These are phyloP conservation scores for Sanderia malayensis DNA, from an alignment of 30 jellyfish, hydroid and myxozoan genomes.

Conservation along the genomic window DNA sequence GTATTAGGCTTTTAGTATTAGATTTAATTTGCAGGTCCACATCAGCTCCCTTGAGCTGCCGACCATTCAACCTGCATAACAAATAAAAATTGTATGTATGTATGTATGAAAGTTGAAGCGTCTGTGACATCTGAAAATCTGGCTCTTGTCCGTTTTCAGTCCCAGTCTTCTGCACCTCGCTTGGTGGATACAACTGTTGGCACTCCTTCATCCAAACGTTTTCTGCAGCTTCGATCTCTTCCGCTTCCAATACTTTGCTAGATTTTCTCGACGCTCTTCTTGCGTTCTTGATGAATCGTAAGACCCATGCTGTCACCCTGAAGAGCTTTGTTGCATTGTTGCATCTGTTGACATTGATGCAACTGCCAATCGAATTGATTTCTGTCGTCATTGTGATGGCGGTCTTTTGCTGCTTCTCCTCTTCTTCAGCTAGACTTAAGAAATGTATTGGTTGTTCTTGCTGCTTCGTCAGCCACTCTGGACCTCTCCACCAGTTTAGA, in stretches of 20 bases:
- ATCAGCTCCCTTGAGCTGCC: slow-evolving; percentile 45
- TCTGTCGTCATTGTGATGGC: slow-evolving; percentile 8
- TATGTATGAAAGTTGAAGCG: slow-evolving; percentile 36
- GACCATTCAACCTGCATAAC: slow-evolving; percentile 22
- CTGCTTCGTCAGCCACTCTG: slow-evolving; percentile 36
- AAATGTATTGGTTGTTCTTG: slow-evolving; percentile 16
- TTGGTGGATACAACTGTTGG: slow-evolving; percentile 21
- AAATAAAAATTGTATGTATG: slow-evolving; percentile 23
- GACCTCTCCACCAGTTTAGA: slow-evolving; percentile 39
- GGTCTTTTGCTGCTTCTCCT: slow-evolving; percentile 17
- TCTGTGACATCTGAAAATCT: slow-evolving; percentile 25
- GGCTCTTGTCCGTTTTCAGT: slow-evolving; percentile 12
- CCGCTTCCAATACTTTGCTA: neutral
- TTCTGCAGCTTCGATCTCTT: slow-evolving; percentile 33
- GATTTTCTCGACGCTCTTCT: slow-evolving; percentile 10
- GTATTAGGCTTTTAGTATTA: no score
- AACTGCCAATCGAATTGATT: no score
- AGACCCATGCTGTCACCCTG: slow-evolving; percentile 46
- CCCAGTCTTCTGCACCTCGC: slow-evolving; percentile 21
- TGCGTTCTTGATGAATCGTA: slow-evolving; percentile 31
- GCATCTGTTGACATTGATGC: slow-evolving; percentile 22
- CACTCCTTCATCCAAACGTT: slow-evolving; percentile 30
- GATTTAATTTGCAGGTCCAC: slow-evolving; percentile 13
- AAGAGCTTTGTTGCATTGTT: slow-evolving; percentile 37
- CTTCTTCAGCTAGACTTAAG: slow-evolving; percentile 7